A percentile compares a stretch with the other conserved stretches of the same genome.
These are phyloP conservation scores for Yponomeuta malinellus DNA, from an alignment of 2,888 invertebrate genomes.

Conservation along the genomic window DNA sequence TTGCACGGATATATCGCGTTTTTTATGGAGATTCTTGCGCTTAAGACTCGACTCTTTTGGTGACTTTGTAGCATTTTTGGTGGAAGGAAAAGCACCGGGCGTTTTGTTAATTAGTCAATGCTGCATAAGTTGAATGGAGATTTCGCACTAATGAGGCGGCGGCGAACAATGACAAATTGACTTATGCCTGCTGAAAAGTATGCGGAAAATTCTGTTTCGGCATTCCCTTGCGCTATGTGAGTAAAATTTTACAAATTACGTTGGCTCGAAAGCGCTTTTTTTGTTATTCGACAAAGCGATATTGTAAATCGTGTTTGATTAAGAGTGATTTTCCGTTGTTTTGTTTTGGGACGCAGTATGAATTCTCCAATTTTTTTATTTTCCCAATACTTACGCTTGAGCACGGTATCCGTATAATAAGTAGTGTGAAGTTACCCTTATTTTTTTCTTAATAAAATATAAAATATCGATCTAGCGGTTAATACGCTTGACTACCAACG, in stretches of 20 bases:
- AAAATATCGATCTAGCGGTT: too few relatives aligned
- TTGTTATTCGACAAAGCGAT: too few relatives aligned
- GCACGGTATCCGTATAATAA: too few relatives aligned
- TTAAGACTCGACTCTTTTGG: conserved; percentile 27
- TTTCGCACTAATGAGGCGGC: not conserved
- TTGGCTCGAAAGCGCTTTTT: too few relatives aligned
- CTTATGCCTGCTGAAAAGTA: not conserved
- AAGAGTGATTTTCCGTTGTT: too few relatives aligned
- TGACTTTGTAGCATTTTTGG: conserved; percentile 22
- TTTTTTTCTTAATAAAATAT: too few relatives aligned
- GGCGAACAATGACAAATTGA: not conserved
- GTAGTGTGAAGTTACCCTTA: too few relatives aligned
- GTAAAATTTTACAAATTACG: not conserved
- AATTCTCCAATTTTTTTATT: too few relatives aligned
- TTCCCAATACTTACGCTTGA: too few relatives aligned
- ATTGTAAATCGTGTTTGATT: too few relatives aligned
- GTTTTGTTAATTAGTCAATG: not conserved
- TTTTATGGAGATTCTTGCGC: not conserved
- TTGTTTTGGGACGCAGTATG: too few relatives aligned
- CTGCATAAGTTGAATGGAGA: conserved; percentile 1
- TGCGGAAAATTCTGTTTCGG: not conserved
- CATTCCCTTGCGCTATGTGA: not conserved
- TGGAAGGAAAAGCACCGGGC: not conserved
- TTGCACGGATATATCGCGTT: not conserved
- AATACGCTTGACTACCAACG: too few relatives aligned